A percentile compares a stretch with the other conserved stretches of the same genome.
Evolutionary conservation across 1,140 invertebrate genomes (phyloP).

Genomic region (Teleopsis dalmanni): DNA sequence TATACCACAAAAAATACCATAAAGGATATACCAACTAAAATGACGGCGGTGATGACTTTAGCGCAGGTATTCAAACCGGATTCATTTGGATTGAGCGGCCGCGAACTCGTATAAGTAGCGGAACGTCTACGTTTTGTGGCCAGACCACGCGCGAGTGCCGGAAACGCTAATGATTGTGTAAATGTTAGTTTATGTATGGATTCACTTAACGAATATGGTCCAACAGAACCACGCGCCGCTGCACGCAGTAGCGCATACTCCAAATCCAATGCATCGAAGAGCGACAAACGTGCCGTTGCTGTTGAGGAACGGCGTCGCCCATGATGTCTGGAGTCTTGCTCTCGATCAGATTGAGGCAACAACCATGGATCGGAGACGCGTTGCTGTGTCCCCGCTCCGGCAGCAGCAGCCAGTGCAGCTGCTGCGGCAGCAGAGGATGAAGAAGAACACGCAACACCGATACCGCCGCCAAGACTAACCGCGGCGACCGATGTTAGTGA

Average conservation of each 20-base stretch:
- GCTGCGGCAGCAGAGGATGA: slow-evolving; percentile 40
- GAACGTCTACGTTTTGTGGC: slow-evolving; percentile 57
- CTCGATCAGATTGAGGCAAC: slow-evolving; percentile 40
- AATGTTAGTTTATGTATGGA: slow-evolving; percentile 68
- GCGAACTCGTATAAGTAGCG: slow-evolving; percentile 46
- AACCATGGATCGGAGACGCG: slow-evolving; percentile 45
- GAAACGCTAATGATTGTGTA: slow-evolving; percentile 66
- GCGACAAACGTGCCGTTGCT: slow-evolving; percentile 54
- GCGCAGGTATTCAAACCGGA: slow-evolving; percentile 62
- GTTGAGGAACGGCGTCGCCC: slow-evolving; percentile 47
- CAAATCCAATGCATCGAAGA: slow-evolving; percentile 63
- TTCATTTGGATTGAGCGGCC: slow-evolving; percentile 53
- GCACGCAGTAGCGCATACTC: slow-evolving; percentile 62
- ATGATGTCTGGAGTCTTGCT: slow-evolving; percentile 30
- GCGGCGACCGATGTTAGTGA: slow-evolving; percentile 51
- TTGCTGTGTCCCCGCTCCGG: slow-evolving; percentile 45
- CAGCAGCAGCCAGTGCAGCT: slow-evolving; percentile 23
- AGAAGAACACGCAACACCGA: slow-evolving; percentile 33
- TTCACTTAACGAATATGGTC: slow-evolving; percentile 63
- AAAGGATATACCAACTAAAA: slow-evolving; percentile 62
- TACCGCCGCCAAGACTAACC: slow-evolving; percentile 39
- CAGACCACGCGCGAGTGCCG: slow-evolving; percentile 60
- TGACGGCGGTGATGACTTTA: slow-evolving; percentile 62
- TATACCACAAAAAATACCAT: slow-evolving; percentile 68
- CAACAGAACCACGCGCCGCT: slow-evolving; percentile 60